Base-by-base conservation (phyloP, 1,140 invertebrate species). In the Helicorthomorpha holstii region DNA sequence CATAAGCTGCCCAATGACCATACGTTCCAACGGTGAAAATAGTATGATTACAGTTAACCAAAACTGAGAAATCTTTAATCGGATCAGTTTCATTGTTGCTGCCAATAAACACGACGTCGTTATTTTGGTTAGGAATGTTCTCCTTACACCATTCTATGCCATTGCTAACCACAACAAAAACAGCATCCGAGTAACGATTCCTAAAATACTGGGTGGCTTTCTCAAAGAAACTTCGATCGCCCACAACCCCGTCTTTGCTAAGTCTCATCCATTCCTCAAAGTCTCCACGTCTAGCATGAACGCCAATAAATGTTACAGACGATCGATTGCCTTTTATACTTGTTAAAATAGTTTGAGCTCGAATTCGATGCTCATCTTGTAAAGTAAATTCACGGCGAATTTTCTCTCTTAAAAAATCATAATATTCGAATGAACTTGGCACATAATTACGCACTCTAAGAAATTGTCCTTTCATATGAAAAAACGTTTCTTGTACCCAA, bases 21-120 rank as follows among this genome's bases (percentile, higher is more conserved):
- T 76, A 82, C 10, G 78, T 80, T n/a, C 80, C 80, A 41, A 79
- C 76, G 60, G 79, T 76, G 56, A 80, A 78, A 49, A 82, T 76
- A 54, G 75, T 73, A 58, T 82, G 79, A 65, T 81, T 77, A 61
- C 78, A 80, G 3, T 69, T 64, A 4, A 75, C 69, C 58, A 82
- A 65, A 23, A 80, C 69, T 16, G 79, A 79, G 49, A 82, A 60
- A 64, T 81, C 79, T 56, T 73, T 63, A n/a, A 73, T 73, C 1
- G 74, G 71, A 25, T 66, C 67, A 25, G 53, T 62, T n/a, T 66
- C 63, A 19, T 64, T 57, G 38, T 69, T 65, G 16, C 69, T 70
- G 1, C 72, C 61, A 27, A 77, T 71, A 54, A 64, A 71, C 16
- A 75, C 69, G 56, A 70, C 68, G 34, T 66, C 61, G 29, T 62